Evolutionary conservation across 2,113 vertebrate species (phyloP), one percentile per base, ranked within the genome.

Genomic region (Syngnathoides biaculeatus): DNA sequence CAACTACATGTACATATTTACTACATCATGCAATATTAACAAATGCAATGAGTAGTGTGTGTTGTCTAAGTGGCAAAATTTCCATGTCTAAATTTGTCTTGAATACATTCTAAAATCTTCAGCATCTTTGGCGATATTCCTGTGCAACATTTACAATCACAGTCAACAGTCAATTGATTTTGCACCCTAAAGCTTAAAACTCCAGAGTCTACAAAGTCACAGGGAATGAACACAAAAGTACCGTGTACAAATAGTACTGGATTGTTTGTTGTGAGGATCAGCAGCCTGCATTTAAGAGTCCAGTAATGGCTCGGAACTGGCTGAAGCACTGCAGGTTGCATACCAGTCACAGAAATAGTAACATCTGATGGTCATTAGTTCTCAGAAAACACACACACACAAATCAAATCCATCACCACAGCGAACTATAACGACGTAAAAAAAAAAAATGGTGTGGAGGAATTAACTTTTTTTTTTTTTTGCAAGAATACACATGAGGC

Each of bases 351-450:
- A 9, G 27, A 15, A 58, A 52, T 64, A 69, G 73, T 58, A 84
- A 91, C 89, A 92, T 89, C 86, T 90, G 88, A 89, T 77, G 87
- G 77, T 30, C 78, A 91, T 90, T 88, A 89, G 55, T 60, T 61
- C n/a, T 50, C 42, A 68, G 72, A 72, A 53, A 8, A 50, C 20
- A 40, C 10, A 40, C 20, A n/a, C 5, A n/a, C n/a, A n/a, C n/a
- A n/a, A n/a, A n/a, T n/a, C n/a, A n/a, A n/a, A n/a, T n/a, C n/a
- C n/a, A n/a, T 24, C 59, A 5, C 39, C 59, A 12, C 17, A n/a
- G 12, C 5, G 22, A 7, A 55, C 24, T 55, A 26, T 14, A 55
- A 39, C 58, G 35, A 40, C 35, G 30, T 35, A 35, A 35, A 35
- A 35, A 3, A 35, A 35, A 35, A 35, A 35, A 3, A 35, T 35